A percentile compares a stretch with the other conserved stretches of the same genome.
These are phyloP conservation scores for Pygoscelis adeliae DNA, from an alignment of 2,113 vertebrate genomes.

Conservation along the genomic window DNA sequence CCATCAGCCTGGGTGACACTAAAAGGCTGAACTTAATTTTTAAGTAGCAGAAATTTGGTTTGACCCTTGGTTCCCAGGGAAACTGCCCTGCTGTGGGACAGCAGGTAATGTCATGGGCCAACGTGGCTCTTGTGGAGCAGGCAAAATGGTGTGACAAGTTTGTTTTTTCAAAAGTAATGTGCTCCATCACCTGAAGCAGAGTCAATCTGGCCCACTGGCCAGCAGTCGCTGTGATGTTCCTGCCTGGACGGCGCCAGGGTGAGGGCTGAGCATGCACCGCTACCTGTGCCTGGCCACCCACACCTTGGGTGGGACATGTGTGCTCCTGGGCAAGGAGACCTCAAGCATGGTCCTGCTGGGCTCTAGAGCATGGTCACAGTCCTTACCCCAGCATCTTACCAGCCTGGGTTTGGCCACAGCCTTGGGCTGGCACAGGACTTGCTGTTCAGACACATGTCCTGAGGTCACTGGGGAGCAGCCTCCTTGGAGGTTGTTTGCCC, in stretches of 20 bases:
- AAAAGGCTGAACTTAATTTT: neutral
- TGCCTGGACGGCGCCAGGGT: neutral
- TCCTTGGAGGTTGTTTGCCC: neutral
- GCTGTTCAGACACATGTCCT: neutral
- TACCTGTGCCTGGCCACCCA: neutral
- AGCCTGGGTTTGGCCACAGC: neutral
- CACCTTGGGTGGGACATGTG: too few species aligned
- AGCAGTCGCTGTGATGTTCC: neutral
- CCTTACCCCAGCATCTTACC: neutral
- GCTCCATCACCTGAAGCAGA: neutral
- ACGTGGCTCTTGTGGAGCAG: neutral
- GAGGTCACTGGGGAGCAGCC: neutral
- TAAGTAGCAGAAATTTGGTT: neutral
- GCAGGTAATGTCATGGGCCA: neutral
- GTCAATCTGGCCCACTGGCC: neutral
- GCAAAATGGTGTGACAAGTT: neutral
- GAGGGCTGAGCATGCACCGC: neutral
- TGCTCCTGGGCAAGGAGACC: neutral
- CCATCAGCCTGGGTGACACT: neutral
- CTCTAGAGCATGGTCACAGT: neutral
- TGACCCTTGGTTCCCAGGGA: neutral
- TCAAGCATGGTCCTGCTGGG: neutral
- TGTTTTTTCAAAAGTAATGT: neutral
- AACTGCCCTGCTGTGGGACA: neutral
- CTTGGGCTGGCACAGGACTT: neutral